Percentiles rank a stretch among this genome's conserved stretches.
Conservation (phyloP, 2,113 vertebrate genomes). For the Cromileptes altivelis region DNA sequence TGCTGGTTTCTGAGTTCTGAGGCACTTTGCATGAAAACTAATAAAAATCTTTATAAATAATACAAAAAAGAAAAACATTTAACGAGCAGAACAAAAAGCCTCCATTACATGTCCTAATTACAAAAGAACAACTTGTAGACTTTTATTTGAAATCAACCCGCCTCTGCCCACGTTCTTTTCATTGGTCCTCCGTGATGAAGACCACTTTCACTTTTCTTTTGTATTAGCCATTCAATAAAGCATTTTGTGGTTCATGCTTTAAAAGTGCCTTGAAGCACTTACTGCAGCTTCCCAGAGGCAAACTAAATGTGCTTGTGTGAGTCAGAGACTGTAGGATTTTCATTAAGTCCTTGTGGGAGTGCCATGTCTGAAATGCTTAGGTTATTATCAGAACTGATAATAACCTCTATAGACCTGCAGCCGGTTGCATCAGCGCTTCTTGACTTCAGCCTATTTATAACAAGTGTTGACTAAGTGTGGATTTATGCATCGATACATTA, state of each 20-base stretch:
- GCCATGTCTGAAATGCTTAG: constrained; percentile 5
- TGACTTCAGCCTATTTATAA: background rate
- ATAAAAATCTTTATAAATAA: too few relatives aligned
- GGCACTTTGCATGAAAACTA: constrained; percentile 14
- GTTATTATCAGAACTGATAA: constrained; percentile 6
- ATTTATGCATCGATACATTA: background rate
- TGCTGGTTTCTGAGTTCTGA: background rate
- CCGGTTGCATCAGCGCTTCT: background rate
- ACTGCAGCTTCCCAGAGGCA: constrained; percentile 9
- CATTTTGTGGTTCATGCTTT: constrained; percentile 7
- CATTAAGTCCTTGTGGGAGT: constrained; percentile 3
- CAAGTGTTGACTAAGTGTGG: background rate
- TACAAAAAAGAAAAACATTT: background rate
- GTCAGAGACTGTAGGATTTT: constrained; percentile 5
- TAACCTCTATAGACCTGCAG: background rate
- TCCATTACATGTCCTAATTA: background rate
- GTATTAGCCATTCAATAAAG: constrained; percentile 8
- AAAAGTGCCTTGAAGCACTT: constrained; percentile 27
- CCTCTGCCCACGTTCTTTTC: background rate
- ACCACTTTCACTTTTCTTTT: background rate
- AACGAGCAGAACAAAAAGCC: constrained; percentile 8
- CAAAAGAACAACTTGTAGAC: constrained; percentile 1
- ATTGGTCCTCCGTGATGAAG: background rate
- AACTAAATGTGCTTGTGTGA: constrained; percentile 12
- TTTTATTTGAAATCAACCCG: constrained; percentile 1